Percentiles rank a stretch among this genome's conserved stretches.
Conservation (phyloP, 2,113 vertebrate genomes). For the Andinoacara biseriatus region DNA sequence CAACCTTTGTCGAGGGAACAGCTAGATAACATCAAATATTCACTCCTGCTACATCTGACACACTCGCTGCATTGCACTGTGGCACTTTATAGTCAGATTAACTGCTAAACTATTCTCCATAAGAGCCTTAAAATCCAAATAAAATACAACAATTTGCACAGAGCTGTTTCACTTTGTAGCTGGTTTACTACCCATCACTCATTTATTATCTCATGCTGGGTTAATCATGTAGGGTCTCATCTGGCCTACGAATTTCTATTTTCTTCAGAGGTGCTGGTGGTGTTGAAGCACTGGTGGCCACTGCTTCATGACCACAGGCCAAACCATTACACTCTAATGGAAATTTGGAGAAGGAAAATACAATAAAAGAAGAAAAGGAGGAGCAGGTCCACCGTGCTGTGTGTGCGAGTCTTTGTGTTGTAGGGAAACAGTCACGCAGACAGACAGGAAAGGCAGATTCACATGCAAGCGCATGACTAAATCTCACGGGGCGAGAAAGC, state of each 20-base stretch:
- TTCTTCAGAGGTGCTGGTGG: slow-evolving; percentile 14
- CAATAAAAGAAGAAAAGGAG: slow-evolving; percentile 9
- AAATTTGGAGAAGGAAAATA: slow-evolving; percentile 15
- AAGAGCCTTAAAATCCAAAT: background rate
- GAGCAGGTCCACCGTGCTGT: background rate
- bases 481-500: slow-evolving; percentile 12
- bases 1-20: background rate
- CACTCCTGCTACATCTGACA: background rate
- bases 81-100: slow-evolving; percentile 10
- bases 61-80: background rate
- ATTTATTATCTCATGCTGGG: slow-evolving; percentile 38
- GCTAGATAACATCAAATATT: background rate
- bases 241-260: slow-evolving; percentile 40
- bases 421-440: slow-evolving; percentile 15
- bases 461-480: slow-evolving; percentile 6
- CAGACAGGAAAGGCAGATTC: slow-evolving; percentile 15
- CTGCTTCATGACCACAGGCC: slow-evolving; percentile 4
- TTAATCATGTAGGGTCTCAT: slow-evolving; percentile 42
- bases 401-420: background rate
- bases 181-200: slow-evolving; percentile 9
- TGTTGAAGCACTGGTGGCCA: slow-evolving; percentile 16
- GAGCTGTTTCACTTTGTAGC: slow-evolving; percentile 32
- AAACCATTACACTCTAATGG: slow-evolving; percentile 14
- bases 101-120: background rate
- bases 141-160: background rate